Evolutionary conservation across 2,888 invertebrate species (phyloP).

Genomic region (Morinoia aosen): DNA sequence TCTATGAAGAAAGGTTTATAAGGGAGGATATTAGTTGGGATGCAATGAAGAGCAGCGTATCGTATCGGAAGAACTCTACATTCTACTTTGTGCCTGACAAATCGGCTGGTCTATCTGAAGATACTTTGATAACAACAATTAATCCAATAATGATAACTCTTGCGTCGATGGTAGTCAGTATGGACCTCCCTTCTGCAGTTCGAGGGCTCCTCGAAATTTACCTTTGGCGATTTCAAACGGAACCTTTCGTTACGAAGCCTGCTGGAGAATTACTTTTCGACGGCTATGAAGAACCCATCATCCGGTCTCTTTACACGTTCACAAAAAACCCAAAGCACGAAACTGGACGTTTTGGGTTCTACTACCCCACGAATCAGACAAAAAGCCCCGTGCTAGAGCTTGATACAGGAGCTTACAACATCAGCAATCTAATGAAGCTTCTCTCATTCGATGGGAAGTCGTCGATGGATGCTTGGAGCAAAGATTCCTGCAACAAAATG

Average conservation of each 20-base stretch:
- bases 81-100: constrained; percentile 59
- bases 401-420: constrained; percentile 24
- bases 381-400: neutral
- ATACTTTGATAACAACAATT: constrained; percentile 59
- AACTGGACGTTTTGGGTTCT: constrained; percentile 62
- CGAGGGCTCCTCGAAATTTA: constrained; percentile 54
- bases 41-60: constrained; percentile 57
- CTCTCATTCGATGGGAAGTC: constrained; percentile 33
- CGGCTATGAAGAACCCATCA: constrained; percentile 83
- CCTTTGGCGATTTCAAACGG: constrained; percentile 67
- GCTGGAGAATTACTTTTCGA: constrained; percentile 83
- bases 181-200: neutral
- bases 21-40: constrained; percentile 81
- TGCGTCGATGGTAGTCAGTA: constrained; percentile 52
- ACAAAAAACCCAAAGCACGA: constrained; percentile 61
- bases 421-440: constrained; percentile 38
- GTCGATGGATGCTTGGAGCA: constrained; percentile 33
- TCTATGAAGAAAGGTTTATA: constrained; percentile 75
- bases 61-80: constrained; percentile 61
- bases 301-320: constrained; percentile 71
- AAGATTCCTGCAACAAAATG: constrained; percentile 47
- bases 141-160: constrained; percentile 72
- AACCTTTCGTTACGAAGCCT: constrained; percentile 75
- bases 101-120: constrained; percentile 55
- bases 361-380: constrained; percentile 54